Conservation (phyloP, 37 sponge, comb jelly and placozoan species). For the Lycopodina hypogea region DNA sequence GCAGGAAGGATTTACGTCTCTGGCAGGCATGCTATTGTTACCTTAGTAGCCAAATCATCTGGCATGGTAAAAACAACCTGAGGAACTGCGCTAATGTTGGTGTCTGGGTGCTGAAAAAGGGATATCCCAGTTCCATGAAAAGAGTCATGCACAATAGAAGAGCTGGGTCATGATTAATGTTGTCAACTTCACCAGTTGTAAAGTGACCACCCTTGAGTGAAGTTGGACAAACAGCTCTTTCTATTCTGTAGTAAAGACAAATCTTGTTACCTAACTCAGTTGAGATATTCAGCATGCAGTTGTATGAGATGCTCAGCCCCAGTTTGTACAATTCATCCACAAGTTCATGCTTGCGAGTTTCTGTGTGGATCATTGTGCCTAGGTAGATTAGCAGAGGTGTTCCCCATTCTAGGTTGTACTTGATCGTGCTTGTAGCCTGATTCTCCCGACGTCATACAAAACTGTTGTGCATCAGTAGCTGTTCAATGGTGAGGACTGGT, state of each 20-base stretch:
- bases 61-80: not conserved
- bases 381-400: conserved; percentile 38
- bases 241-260: conserved; percentile 5
- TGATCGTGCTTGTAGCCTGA: not conserved
- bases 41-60: not conserved
- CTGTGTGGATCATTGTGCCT: conserved; percentile 16
- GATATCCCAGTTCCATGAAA: conserved; percentile 38
- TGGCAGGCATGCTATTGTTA: not conserved
- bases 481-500: not conserved
- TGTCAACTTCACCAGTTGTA: not conserved
- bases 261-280: conserved; percentile 28
- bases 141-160: conserved; percentile 23
- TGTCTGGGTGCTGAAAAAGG: conserved; percentile 2
- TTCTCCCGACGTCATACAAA: not conserved
- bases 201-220: no score
- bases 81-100: not conserved
- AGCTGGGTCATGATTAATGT: conserved; percentile 35
- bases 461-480: conserved; percentile 12
- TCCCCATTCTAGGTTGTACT: conserved; percentile 16
- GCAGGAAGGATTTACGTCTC: conserved; percentile 26
- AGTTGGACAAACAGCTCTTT: no score
- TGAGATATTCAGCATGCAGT: conserved; percentile 26
- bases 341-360: conserved; percentile 34
- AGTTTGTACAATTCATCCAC: conserved; percentile 22
- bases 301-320: conserved; percentile 42